phyloP scores from a whole-genome alignment of 92 coral and sea anemone genomes.

The Galaxea fascicularis region DNA sequence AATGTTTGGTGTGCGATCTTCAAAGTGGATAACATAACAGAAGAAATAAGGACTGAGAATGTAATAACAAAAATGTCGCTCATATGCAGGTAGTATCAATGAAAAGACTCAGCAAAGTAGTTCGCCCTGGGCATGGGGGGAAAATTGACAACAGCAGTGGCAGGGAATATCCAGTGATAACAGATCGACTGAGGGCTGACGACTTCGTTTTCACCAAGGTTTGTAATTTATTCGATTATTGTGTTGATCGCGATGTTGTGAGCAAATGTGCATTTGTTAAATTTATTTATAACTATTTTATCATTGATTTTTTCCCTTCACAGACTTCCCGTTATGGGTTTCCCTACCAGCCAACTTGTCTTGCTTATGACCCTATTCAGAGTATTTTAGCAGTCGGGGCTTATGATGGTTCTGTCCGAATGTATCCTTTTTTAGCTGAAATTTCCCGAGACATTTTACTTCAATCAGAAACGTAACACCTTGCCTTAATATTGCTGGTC shows the following conservation, averaged over 20 bases:
- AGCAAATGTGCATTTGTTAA: constrained; percentile 29
- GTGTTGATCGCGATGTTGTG: neutral
- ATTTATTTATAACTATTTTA: constrained; percentile 3
- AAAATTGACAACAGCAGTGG: constrained; percentile 38
- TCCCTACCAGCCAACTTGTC: constrained; percentile 95
- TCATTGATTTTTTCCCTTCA: constrained; percentile 20
- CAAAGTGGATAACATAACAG: neutral
- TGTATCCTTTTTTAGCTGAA: constrained; percentile 82
- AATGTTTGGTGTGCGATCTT: neutral
- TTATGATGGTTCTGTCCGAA: constrained; percentile 81
- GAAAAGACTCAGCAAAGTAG: constrained; percentile 71
- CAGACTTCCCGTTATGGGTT: constrained; percentile 97
- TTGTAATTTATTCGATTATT: neutral
- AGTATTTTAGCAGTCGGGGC: constrained; percentile 90
- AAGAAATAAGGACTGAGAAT: neutral
- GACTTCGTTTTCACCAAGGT: constrained; percentile 91
- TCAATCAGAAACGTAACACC: neutral
- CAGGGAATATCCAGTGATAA: constrained; percentile 74
- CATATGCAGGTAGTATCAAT: constrained; percentile 34
- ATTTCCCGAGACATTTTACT: neutral
- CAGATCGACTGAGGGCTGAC: constrained; percentile 84
- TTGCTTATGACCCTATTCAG: constrained; percentile 95
- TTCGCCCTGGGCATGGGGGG: constrained; percentile 59
- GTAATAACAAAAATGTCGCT: constrained; percentile 9
- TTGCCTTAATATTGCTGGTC: neutral